phyloP scores from a whole-genome alignment of 2,888 invertebrate species.

The Mamestra brassicae region DNA sequence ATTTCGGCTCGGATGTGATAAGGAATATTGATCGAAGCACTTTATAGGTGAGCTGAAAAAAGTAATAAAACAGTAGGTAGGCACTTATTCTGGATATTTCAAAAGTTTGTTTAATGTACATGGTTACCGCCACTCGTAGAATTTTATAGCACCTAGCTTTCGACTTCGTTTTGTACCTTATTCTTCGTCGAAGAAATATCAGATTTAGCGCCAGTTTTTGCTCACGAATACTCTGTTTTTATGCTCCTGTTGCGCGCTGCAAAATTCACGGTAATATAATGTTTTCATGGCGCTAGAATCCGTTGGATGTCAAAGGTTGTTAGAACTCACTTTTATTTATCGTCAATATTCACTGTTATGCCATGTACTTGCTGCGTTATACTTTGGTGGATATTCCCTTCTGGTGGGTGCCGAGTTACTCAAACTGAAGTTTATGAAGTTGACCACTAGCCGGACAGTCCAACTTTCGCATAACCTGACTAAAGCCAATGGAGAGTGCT shows the following conservation, averaged over 20 bases:
- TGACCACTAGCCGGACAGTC: slow-evolving; percentile 33
- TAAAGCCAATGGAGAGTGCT: slow-evolving; percentile 39
- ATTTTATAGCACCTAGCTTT: slow-evolving; percentile 49
- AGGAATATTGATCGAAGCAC: slow-evolving; percentile 52
- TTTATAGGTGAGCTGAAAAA: slow-evolving; percentile 54
- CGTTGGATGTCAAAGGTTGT: not conserved
- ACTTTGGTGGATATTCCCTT: not conserved
- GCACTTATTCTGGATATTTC: slow-evolving; percentile 52
- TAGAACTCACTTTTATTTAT: not conserved
- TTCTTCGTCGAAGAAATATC: slow-evolving; percentile 21
- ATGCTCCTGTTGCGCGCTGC: slow-evolving; percentile 8
- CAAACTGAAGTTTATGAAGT: slow-evolving; percentile 41
- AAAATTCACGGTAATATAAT: not conserved
- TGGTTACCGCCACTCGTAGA: slow-evolving; percentile 48
- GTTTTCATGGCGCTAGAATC: not conserved
- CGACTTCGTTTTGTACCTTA: slow-evolving; percentile 25
- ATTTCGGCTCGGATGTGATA: slow-evolving; percentile 32
- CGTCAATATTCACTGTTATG: not conserved
- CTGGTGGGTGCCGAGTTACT: slow-evolving; percentile 21
- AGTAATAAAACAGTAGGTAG: slow-evolving; percentile 59
- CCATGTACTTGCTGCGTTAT: not conserved
- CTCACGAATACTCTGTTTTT: slow-evolving; percentile 12
- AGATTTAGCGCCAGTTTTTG: slow-evolving; percentile 9
- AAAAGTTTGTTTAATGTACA: slow-evolving; percentile 61
- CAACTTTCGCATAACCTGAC: slow-evolving; percentile 48